phyloP scores from a whole-genome alignment of 2,113 vertebrate genomes.

The Mungos mungo region DNA sequence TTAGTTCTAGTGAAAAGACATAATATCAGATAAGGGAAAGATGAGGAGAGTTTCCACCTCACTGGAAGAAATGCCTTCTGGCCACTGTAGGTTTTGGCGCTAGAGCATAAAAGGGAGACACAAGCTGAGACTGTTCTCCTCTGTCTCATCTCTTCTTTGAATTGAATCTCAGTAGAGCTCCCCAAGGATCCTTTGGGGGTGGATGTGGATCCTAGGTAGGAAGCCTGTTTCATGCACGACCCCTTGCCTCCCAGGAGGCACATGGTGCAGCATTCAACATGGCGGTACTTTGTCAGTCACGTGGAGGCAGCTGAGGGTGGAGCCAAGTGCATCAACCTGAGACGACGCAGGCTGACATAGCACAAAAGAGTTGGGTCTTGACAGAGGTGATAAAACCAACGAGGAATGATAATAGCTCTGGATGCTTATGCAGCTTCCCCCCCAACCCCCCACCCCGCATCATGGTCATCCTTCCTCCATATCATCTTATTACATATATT shows the following conservation, averaged over 20 bases:
- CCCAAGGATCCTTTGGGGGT: neutral
- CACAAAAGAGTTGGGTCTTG: neutral
- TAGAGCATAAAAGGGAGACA: neutral
- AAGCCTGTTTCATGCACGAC: neutral
- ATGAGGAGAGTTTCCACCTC: neutral
- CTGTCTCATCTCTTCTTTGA: neutral
- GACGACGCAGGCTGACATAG: neutral
- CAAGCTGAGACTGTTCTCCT: neutral
- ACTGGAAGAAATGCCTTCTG: neutral
- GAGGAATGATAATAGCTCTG: neutral
- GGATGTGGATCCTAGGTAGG: neutral
- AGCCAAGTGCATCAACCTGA: neutral
- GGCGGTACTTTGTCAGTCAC: neutral
- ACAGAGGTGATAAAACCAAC: neutral
- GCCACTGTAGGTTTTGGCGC: neutral
- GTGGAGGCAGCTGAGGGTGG: too few relatives aligned
- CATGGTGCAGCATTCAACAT: fast-evolving
- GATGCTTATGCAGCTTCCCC: neutral
- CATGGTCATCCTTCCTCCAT: neutral
- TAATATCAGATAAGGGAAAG: neutral
- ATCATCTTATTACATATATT: neutral
- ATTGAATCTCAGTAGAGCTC: neutral
- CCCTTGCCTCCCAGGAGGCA: neutral
- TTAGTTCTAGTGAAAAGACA: neutral
- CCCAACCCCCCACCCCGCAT: too few relatives aligned